Evolutionary conservation across 2,113 vertebrate genomes (phyloP).

Genomic region (Eulacestoma nigropectus): DNA sequence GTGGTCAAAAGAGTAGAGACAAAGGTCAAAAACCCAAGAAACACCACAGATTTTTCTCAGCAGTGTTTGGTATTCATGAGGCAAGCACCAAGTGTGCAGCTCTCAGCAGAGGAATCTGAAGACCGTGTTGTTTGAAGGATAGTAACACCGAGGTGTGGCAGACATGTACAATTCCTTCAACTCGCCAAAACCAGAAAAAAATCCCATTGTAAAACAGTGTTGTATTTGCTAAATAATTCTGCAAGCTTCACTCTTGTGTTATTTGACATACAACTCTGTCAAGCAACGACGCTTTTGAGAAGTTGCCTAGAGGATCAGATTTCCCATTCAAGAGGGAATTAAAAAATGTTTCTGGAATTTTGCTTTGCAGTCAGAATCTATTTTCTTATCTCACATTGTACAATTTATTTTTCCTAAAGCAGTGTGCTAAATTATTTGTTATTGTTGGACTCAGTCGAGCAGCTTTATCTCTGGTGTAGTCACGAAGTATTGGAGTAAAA

Average conservation of each 20-base stretch:
- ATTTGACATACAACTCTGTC: conserved; percentile 36
- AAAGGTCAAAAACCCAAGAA: not conserved
- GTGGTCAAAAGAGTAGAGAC: not conserved
- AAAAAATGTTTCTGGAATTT: conserved; percentile 63
- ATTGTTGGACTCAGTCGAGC: conserved; percentile 33
- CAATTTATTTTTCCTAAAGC: conserved; percentile 66
- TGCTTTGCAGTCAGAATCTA: conserved; percentile 60
- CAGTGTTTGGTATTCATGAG: not conserved
- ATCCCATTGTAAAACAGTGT: not conserved
- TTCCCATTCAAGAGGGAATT: conserved; percentile 54
- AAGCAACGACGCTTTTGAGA: not conserved
- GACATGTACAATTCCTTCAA: not conserved
- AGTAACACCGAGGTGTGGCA: not conserved
- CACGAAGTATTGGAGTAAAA: conserved; percentile 26
- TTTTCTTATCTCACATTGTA: conserved; percentile 63
- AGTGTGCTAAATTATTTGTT: conserved; percentile 63
- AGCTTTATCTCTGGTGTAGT: conserved; percentile 38
- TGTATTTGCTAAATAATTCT: conserved; percentile 27
- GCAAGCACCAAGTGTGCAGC: not conserved
- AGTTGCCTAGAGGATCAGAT: conserved; percentile 54
- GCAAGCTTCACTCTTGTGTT: conserved; percentile 22
- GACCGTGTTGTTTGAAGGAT: not conserved
- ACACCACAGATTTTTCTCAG: not conserved
- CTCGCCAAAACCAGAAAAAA: not conserved
- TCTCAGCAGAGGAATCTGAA: not conserved